A percentile compares a stretch with the other conserved stretches of the same genome.
These are phyloP conservation scores for Rhagium mordax DNA, from an alignment of 2,888 invertebrate species.

Conservation along the genomic window DNA sequence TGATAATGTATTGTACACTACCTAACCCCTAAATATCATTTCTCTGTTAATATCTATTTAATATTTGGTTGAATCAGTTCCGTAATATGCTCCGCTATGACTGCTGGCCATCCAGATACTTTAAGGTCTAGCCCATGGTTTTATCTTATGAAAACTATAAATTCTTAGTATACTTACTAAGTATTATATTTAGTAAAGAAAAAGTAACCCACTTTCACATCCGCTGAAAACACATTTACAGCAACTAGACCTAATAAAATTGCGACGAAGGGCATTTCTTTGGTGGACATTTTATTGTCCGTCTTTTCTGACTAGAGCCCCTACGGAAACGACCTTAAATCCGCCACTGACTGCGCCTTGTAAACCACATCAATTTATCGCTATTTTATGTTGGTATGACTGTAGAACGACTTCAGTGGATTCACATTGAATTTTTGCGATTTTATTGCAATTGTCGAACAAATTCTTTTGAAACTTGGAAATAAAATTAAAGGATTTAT, in stretches of 20 bases:
- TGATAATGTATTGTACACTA: too few relatives aligned
- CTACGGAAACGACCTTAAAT: background rate
- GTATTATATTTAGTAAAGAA: too few relatives aligned
- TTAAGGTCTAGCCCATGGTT: too few relatives aligned
- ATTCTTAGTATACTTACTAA: too few relatives aligned
- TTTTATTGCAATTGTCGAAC: slow-evolving; percentile 31
- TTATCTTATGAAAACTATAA: too few relatives aligned
- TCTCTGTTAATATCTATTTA: too few relatives aligned
- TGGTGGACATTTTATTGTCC: background rate
- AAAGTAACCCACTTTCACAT: background rate
- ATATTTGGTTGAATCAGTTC: too few relatives aligned
- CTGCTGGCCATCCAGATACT: too few relatives aligned
- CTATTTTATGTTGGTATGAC: slow-evolving; percentile 22
- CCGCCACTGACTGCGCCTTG: background rate
- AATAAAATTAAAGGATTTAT: slow-evolving; percentile 29
- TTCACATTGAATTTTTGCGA: slow-evolving; percentile 24
- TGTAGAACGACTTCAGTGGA: slow-evolving; percentile 27
- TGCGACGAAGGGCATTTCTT: background rate
- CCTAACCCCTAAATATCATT: too few relatives aligned
- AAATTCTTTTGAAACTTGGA: slow-evolving; percentile 15
- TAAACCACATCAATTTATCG: slow-evolving; percentile 6
- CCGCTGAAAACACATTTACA: background rate
- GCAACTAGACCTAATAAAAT: background rate
- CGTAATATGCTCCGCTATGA: too few relatives aligned
- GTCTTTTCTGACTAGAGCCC: background rate